These are phyloP conservation scores for Cygnus olor DNA, from an alignment of 2,797 vertebrate genomes.

Conservation along the genomic window DNA sequence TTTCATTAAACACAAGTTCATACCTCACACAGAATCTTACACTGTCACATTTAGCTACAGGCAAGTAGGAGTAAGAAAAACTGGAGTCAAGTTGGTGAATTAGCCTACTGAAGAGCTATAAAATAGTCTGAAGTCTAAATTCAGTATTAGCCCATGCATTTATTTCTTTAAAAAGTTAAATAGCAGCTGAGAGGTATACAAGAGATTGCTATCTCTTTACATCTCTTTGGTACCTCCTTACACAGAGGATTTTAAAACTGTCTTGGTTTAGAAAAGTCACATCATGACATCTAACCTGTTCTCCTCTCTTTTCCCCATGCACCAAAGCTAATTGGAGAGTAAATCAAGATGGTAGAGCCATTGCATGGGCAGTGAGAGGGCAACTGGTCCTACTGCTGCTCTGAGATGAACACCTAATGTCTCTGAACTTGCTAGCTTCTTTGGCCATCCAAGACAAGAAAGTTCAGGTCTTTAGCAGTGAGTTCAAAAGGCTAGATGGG, in stretches of 20 bases:
- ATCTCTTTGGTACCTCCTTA: background rate
- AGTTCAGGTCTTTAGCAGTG: background rate
- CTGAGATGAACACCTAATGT: background rate
- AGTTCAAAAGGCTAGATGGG: background rate
- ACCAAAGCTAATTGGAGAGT: background rate
- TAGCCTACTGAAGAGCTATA: constrained; percentile 24
- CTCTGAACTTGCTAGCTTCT: background rate
- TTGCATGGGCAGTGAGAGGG: background rate
- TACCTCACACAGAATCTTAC: constrained; percentile 38
- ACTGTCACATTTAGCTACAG: constrained; percentile 54
- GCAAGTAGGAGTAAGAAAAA: constrained; percentile 39
- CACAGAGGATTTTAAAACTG: background rate
- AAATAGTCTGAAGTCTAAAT: constrained; percentile 29
- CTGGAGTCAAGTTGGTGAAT: constrained; percentile 15
- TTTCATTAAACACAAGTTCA: constrained; percentile 59
- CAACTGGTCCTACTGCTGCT: background rate
- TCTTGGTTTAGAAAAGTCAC: background rate
- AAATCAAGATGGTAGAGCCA: background rate
- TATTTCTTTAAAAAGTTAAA: constrained; percentile 25
- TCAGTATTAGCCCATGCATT: background rate
- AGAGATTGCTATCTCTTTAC: background rate
- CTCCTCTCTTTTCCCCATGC: background rate
- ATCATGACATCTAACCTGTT: background rate
- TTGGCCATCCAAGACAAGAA: background rate
- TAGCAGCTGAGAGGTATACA: background rate